Conservation (phyloP, 2,888 invertebrate species). For the Drosophila gaucha region DNA sequence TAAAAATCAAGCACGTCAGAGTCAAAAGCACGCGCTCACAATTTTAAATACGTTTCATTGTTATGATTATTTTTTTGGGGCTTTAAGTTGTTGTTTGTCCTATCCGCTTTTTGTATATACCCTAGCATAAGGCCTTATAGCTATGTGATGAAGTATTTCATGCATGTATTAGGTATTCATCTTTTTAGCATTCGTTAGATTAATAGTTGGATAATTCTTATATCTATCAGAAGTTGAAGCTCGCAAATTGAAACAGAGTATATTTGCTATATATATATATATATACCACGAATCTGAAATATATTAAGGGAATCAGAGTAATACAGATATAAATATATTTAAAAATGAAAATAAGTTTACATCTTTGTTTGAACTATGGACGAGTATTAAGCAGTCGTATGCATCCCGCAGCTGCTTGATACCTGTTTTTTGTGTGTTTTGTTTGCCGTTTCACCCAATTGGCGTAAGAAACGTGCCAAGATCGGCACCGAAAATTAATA, state of each 20-base stretch:
- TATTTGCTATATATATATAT: too few species aligned
- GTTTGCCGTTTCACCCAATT: slow-evolving; percentile 70
- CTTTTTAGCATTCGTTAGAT: background rate
- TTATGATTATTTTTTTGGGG: slow-evolving; percentile 58
- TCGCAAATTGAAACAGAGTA: too few species aligned
- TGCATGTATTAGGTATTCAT: background rate
- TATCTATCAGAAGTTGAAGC: too few species aligned
- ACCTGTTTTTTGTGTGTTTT: slow-evolving; percentile 2
- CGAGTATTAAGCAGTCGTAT: slow-evolving; percentile 1
- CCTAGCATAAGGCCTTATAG: background rate
- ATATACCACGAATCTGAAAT: background rate
- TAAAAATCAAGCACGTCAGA: slow-evolving; percentile 49
- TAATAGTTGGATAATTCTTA: too few species aligned
- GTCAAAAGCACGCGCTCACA: slow-evolving; percentile 66
- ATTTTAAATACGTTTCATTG: slow-evolving; percentile 70
- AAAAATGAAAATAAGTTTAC: too few species aligned
- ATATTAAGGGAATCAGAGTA: background rate
- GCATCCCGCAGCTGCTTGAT: background rate
- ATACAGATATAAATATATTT: too few species aligned
- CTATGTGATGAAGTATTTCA: background rate
- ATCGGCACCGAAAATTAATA: slow-evolving; percentile 76
- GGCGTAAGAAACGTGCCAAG: slow-evolving; percentile 75
- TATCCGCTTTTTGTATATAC: background rate
- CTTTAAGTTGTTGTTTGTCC: slow-evolving; percentile 28
- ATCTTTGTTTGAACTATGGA: background rate